Evolutionary conservation across 2,888 invertebrate species (phyloP).

Genomic region (Drosophila emarginata): DNA sequence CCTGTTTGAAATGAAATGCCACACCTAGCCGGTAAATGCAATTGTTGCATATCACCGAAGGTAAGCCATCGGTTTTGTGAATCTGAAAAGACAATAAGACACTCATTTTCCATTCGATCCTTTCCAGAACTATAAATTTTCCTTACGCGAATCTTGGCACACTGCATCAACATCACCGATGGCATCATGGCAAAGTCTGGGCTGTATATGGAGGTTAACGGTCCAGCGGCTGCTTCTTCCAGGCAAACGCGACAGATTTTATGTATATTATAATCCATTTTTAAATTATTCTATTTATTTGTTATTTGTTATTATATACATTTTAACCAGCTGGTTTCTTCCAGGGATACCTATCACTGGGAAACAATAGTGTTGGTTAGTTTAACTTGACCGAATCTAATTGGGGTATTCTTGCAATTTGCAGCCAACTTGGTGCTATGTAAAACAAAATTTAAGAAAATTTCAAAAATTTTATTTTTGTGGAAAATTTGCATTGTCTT

Average conservation of each 20-base stretch:
- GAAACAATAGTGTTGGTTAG: background rate
- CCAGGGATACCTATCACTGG: background rate
- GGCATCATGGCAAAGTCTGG: conserved; percentile 85
- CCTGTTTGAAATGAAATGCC: conserved; percentile 86
- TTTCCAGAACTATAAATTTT: background rate
- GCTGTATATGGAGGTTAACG: conserved; percentile 85
- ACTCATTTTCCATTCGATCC: background rate
- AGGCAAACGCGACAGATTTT: conserved; percentile 85
- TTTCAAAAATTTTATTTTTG: too few species aligned
- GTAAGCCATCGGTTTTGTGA: conserved; percentile 85
- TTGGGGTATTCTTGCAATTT: background rate
- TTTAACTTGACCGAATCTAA: too few species aligned
- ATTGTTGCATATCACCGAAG: conserved; percentile 86
- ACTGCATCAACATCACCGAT: conserved; percentile 85
- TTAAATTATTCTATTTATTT: background rate
- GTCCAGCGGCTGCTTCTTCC: conserved; percentile 85
- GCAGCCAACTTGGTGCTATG: too few species aligned
- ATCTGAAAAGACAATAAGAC: conserved; percentile 62
- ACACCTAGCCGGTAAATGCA: conserved; percentile 86
- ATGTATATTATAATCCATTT: conserved; percentile 82
- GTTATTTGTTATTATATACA: background rate
- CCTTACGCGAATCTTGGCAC: conserved; percentile 84
- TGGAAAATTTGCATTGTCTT: too few species aligned
- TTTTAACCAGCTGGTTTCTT: conserved; percentile 26
- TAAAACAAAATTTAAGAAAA: too few species aligned